phyloP scores from a whole-genome alignment of 1,140 invertebrate species.

The Pachyrhynchus sulphureomaculatus region DNA sequence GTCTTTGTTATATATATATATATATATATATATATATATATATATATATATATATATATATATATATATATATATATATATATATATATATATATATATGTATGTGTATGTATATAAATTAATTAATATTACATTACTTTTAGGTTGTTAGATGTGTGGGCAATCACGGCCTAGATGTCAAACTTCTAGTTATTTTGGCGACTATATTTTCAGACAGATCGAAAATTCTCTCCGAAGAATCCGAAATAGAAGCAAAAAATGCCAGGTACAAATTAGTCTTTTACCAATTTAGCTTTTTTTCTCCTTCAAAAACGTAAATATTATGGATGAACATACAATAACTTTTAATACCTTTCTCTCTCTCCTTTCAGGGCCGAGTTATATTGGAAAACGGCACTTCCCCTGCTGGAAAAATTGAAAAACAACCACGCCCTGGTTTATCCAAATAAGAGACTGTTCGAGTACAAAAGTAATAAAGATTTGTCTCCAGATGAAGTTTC shows the following conservation, averaged over 20 bases:
- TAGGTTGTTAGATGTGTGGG: conserved; percentile 71
- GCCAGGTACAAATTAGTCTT: conserved; percentile 27
- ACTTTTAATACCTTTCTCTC: too few species aligned
- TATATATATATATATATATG: too few species aligned
- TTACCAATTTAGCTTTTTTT: neutral
- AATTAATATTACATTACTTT: conserved; percentile 1
- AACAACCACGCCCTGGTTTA: conserved; percentile 62
- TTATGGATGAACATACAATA: too few species aligned
- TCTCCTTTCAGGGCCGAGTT: conserved; percentile 60
- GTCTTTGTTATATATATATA: too few species aligned
- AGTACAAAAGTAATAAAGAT: conserved; percentile 63
- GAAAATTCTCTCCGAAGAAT: conserved; percentile 51
- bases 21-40: too few species aligned
- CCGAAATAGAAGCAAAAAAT: conserved; percentile 64
- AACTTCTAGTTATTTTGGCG: conserved; percentile 73
- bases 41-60: too few species aligned
- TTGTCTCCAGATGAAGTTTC: conserved; percentile 60
- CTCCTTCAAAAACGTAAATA: neutral
- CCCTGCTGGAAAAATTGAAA: conserved; percentile 68
- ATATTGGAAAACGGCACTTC: conserved; percentile 77
- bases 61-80: too few species aligned
- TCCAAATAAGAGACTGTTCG: conserved; percentile 64
- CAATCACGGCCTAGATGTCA: conserved; percentile 75
- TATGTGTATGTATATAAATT: too few species aligned
- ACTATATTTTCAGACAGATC: conserved; percentile 65